Evolutionary conservation across 2,113 vertebrate genomes (phyloP), one percentile per base, ranked within the genome.

Genomic region (Parotia lawesii): DNA sequence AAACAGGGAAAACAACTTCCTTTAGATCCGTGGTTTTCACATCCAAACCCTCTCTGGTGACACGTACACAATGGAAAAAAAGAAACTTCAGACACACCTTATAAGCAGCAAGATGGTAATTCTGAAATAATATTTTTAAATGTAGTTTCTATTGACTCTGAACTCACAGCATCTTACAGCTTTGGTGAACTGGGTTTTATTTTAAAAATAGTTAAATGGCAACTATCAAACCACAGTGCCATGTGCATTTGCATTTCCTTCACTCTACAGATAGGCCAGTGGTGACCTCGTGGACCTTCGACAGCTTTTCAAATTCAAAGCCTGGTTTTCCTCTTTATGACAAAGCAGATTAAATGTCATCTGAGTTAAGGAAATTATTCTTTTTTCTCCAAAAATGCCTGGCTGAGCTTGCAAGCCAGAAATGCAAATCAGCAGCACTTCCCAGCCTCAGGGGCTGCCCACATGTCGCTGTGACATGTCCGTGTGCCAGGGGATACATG

Each of bases 391-490:
- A 91, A 47, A 75, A 85, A 60, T 1, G 9, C 5, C 28, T 65
- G 18, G 24, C 35, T 47, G 18, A 47, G 31, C 45, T 38, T 87
- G 53, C 48, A 66, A 57, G 25, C 8, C 3, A 8, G 37, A 61
- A 48, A 65, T 29, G 15, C 23, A 86, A 38, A 85, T 50, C 28
- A 62, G 67, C 57, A 88, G 67, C 57, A 56, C 27, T 33, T 74
- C n/a, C 71, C 71, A 71, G 45, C 29, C 53, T 44, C 19, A 65
- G 23, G n/a, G 20, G 15, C 64, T 72, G 38, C 12, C 82, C 5
- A 1, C 0, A 1, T 10, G 1, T 67, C 57, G 15, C 47, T 11
- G 1, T 6, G 27, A 18, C 20, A 5, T 12, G 22, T 19, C 31
- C 58, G 58, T 67, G 38, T 28, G 10, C 65, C 33, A 50, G 29